Percentiles rank a stretch among this genome's conserved stretches.
Conservation (phyloP, 1,140 invertebrate genomes). For the Himalopsyche phryganea region DNA sequence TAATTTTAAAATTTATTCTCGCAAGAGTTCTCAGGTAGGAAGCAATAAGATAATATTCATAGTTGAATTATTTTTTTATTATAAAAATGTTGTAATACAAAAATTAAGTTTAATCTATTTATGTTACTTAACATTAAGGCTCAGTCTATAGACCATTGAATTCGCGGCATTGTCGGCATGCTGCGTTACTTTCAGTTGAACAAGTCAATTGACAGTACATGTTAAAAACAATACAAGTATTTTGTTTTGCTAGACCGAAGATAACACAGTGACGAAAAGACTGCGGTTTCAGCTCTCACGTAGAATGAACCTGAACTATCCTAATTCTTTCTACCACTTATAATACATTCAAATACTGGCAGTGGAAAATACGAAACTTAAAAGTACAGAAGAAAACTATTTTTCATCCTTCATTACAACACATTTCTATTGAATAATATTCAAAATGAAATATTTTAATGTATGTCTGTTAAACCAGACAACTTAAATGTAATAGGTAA, state of each 20-base stretch:
- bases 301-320: too few relatives aligned
- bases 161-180: too few relatives aligned
- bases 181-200: too few relatives aligned
- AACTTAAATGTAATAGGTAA: constrained; percentile 7
- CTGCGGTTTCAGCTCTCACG: too few relatives aligned
- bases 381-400: constrained; percentile 15
- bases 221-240: too few relatives aligned
- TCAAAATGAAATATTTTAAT: constrained; percentile 15
- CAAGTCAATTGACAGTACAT: too few relatives aligned
- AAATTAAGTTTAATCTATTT: constrained; percentile 48
- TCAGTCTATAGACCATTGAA: too few relatives aligned
- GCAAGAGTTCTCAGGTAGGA: too few relatives aligned
- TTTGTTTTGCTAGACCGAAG: too few relatives aligned
- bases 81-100: constrained; percentile 49
- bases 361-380: constrained; percentile 52
- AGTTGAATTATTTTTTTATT: constrained; percentile 25
- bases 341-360: constrained; percentile 54
- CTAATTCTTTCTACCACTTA: constrained; percentile 38
- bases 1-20: too few relatives aligned
- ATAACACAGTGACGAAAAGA: too few relatives aligned
- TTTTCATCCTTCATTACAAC: constrained; percentile 16
- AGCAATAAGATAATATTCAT: not conserved
- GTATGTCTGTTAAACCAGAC: constrained; percentile 6
- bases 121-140: constrained; percentile 39
- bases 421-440: constrained; percentile 25